Conservation (phyloP, 2,113 vertebrate species). For the Malaclemys terrapin region DNA sequence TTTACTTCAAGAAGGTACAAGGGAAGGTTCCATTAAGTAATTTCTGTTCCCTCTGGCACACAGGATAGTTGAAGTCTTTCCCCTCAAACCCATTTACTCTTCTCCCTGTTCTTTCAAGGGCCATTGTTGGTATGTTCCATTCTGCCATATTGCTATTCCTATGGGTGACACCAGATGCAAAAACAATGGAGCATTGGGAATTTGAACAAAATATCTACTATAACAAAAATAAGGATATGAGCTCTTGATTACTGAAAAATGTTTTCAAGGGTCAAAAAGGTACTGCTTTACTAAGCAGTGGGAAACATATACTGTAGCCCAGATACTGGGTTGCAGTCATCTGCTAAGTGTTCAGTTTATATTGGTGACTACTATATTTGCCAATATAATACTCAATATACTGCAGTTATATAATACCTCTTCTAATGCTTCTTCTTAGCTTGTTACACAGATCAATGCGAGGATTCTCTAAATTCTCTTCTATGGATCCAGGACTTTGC, state of each 20-base stretch:
- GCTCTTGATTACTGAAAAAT: not conserved
- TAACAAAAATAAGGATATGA: not conserved
- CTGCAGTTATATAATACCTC: conserved; percentile 78
- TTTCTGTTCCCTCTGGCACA: not conserved
- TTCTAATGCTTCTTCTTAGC: conserved; percentile 91
- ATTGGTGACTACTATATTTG: not conserved
- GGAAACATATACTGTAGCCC: not conserved
- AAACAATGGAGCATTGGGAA: accelerated
- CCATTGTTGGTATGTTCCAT: not conserved
- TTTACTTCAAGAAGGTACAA: not conserved
- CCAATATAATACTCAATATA: not conserved
- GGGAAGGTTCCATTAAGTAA: not conserved
- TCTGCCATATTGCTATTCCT: not conserved
- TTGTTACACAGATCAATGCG: conserved; percentile 90
- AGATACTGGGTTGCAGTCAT: not conserved
- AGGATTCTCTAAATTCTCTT: conserved; percentile 86
- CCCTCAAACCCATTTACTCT: not conserved
- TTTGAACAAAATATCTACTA: accelerated
- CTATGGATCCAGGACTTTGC: conserved; percentile 83
- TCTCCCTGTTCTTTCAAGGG: not conserved
- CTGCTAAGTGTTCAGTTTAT: not conserved
- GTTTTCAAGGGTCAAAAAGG: accelerated
- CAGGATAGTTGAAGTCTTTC: not conserved
- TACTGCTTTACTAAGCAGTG: not conserved
- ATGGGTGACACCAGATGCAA: not conserved